Conservation (phyloP, 2,113 vertebrate species). For the Stegastes partitus region DNA sequence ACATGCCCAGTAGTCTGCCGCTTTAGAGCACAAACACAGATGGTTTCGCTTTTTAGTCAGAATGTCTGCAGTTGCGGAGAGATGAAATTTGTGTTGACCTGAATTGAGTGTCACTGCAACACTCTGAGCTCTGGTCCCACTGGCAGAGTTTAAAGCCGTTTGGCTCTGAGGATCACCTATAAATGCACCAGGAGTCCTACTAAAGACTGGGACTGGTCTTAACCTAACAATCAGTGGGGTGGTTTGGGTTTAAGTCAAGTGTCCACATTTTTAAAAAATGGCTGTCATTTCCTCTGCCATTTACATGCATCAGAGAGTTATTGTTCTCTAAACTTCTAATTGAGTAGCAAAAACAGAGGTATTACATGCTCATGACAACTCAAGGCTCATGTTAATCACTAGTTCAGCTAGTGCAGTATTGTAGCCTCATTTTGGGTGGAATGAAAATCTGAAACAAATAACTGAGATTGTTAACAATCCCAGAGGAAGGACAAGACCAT, state of each 20-base stretch:
- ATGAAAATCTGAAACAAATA: neutral
- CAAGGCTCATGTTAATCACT: neutral
- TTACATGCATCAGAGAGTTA: too few relatives aligned
- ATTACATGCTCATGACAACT: too few relatives aligned
- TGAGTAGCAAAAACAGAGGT: too few relatives aligned
- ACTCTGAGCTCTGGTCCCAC: conserved; percentile 44
- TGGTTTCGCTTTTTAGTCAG: neutral
- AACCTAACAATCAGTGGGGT: neutral
- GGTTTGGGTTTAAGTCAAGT: neutral
- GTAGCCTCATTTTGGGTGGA: neutral
- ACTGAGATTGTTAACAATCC: neutral
- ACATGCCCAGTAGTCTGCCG: neutral
- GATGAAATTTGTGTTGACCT: neutral
- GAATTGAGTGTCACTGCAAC: conserved; percentile 61
- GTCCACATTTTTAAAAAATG: too few relatives aligned
- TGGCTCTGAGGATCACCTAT: conserved; percentile 15
- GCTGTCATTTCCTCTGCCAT: too few relatives aligned
- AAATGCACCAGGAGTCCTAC: conserved; percentile 17
- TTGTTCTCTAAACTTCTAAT: too few relatives aligned
- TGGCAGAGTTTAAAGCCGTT: conserved; percentile 49
- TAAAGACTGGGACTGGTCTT: neutral
- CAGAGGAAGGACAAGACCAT: neutral
- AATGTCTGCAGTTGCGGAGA: conserved; percentile 9
- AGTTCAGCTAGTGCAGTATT: neutral
- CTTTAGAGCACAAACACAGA: conserved; percentile 26